Evolutionary conservation across 2,888 invertebrate species (phyloP), one percentile per base, ranked within the genome.

Genomic region (Sialis lutaria): DNA sequence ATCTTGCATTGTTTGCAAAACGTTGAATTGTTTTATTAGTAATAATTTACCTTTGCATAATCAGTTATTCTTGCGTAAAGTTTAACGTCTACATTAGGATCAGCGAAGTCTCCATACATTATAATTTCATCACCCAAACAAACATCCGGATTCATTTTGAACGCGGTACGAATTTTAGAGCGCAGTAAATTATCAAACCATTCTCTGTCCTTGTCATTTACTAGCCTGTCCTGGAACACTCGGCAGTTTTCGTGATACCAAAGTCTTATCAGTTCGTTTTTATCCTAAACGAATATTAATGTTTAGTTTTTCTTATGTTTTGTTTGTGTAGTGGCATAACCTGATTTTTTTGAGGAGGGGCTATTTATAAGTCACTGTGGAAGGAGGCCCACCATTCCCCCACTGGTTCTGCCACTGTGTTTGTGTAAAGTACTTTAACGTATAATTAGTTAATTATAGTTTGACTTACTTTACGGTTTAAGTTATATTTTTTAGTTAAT

Each of bases 221-320:
- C 75, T n/a, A 92, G 69, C 5, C 91, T 77, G 60, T 92, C 91
- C 58, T 85, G 85, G 59, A 87, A 92, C 0, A 92, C 87, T 6
- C 91, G 71, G 62, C 82, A 77, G 45, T 86, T 82, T 62, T 92
- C 91, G 60, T 92, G 92, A 53, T 82, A 87, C 91, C 91, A 92
- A 8, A 92, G 67, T n/a, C 82, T 6, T 5, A 45, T 6, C 5
- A 45, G 10, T 30, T 45, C 45, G 22, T 22, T 2, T 33, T 13
- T 6, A n/a, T 45, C 39, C 45, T 45, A 10, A 5, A 4, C 6
- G 31, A 45, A 6, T 12, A 43, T 9, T 2, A 31, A 2, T 4
- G 22, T 22, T 22, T n/a, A n/a, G n/a, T n/a, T 22, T 22, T 22
- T 2, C 4, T 22, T 22, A 22, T 22, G 4, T 22, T 22, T 22